These are phyloP conservation scores for Lycaon pictus DNA, from an alignment of 2,113 vertebrate species.

Conservation along the genomic window DNA sequence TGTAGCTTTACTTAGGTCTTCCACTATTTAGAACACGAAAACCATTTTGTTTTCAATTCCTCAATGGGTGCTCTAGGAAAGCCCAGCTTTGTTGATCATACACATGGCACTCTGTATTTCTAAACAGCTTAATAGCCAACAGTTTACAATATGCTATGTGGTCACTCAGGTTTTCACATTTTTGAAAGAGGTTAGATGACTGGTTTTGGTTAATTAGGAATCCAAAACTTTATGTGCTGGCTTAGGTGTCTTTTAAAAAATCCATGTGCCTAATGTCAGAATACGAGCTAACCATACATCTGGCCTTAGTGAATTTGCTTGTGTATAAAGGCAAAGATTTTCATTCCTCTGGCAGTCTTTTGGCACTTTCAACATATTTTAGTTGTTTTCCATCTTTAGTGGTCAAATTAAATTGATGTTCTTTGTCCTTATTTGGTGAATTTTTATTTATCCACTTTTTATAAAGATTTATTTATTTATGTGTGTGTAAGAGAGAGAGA, in stretches of 20 bases:
- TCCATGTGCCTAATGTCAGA: neutral
- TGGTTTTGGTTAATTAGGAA: conserved; percentile 6
- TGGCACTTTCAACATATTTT: neutral
- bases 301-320: neutral
- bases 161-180: neutral
- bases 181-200: conserved; percentile 30
- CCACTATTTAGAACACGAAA: conserved; percentile 50
- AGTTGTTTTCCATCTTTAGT: neutral
- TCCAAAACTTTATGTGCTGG: neutral
- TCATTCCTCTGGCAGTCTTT: neutral
- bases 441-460: neutral
- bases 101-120: neutral
- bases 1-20: conserved; percentile 26
- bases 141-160: neutral
- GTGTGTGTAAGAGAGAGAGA: neutral
- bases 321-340: neutral
- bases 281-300: neutral
- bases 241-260: conserved; percentile 4
- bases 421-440: neutral
- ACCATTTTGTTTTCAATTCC: conserved; percentile 10
- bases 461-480: neutral
- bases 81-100: neutral
- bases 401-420: neutral
- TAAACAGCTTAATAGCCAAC: neutral
- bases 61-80: conserved; percentile 9